Conservation (phyloP, 1,140 invertebrate species). For the Acarapis woodi region DNA sequence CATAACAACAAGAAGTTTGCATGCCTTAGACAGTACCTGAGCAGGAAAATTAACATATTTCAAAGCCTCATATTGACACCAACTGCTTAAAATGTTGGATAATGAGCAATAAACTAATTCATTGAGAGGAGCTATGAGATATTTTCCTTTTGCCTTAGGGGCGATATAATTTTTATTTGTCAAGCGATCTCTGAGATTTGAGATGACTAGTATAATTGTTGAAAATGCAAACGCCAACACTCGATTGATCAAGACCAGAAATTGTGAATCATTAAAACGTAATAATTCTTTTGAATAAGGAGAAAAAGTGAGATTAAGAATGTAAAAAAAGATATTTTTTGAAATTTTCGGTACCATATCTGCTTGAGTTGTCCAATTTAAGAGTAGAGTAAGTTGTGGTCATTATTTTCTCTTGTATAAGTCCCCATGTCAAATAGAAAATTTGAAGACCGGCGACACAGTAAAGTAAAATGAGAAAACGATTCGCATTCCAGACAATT, state of each 20-base stretch:
- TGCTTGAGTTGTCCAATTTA: constrained; percentile 20
- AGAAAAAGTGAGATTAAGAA: constrained; percentile 14
- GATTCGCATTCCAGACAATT: background rate
- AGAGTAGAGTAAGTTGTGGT: constrained; percentile 32
- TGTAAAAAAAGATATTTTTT: constrained; percentile 14
- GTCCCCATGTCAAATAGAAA: constrained; percentile 73
- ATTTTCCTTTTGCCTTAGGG: background rate
- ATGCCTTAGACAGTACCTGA: constrained; percentile 75
- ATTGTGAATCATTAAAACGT: constrained; percentile 63
- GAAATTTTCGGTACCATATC: background rate
- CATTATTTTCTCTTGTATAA: constrained; percentile 37
- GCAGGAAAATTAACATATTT: constrained; percentile 96
- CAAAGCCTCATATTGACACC: constrained; percentile 97
- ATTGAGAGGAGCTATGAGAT: constrained; percentile 40
- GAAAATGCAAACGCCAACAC: constrained; percentile 51
- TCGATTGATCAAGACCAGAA: constrained; percentile 76
- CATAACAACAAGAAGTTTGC: constrained; percentile 91
- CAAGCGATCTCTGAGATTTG: background rate
- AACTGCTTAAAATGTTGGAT: constrained; percentile 91
- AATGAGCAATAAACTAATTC: constrained; percentile 89
- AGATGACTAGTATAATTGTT: constrained; percentile 18
- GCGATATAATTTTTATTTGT: background rate
- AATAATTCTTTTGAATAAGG: background rate
- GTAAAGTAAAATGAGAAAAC: constrained; percentile 3
- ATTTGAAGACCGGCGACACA: constrained; percentile 65